These are phyloP conservation scores for Eospalax fontanierii DNA, from an alignment of 2,797 vertebrate genomes.

Conservation along the genomic window DNA sequence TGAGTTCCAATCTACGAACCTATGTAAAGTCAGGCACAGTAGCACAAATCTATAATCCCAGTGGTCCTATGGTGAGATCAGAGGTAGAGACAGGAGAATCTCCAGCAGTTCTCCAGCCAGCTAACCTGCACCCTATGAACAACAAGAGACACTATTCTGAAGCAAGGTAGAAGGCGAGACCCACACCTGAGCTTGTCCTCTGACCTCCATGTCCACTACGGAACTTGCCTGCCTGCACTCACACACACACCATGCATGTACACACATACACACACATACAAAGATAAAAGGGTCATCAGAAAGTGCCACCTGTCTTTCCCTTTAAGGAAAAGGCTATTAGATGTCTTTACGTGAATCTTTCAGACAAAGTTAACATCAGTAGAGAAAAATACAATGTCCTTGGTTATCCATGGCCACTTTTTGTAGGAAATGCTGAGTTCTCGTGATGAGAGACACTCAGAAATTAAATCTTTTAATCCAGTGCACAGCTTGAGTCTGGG, in stretches of 20 bases:
- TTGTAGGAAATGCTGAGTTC: slow-evolving; percentile 11
- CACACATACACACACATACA: neutral
- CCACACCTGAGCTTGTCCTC: neutral
- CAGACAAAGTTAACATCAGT: neutral
- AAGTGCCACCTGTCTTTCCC: neutral
- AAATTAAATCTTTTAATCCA: slow-evolving; percentile 15
- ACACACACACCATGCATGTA: neutral
- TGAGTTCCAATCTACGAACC: neutral
- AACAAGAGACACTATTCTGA: neutral
- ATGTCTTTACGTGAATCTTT: neutral
- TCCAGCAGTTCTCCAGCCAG: neutral
- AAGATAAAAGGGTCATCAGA: neutral
- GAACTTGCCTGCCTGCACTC: neutral
- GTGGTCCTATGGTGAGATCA: neutral
- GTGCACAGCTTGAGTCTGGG: neutral
- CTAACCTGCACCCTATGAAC: neutral
- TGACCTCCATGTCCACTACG: neutral
- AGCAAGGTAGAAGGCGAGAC: neutral
- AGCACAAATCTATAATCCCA: no score
- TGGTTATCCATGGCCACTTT: neutral
- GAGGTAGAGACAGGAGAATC: neutral
- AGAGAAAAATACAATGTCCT: neutral
- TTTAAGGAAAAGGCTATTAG: neutral
- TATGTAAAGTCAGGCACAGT: neutral
- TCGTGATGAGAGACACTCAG: neutral